A percentile compares a stretch with the other conserved stretches of the same genome.
Evolutionary conservation across 2,797 vertebrate species (phyloP).

Genomic region (Borostomias antarcticus): DNA sequence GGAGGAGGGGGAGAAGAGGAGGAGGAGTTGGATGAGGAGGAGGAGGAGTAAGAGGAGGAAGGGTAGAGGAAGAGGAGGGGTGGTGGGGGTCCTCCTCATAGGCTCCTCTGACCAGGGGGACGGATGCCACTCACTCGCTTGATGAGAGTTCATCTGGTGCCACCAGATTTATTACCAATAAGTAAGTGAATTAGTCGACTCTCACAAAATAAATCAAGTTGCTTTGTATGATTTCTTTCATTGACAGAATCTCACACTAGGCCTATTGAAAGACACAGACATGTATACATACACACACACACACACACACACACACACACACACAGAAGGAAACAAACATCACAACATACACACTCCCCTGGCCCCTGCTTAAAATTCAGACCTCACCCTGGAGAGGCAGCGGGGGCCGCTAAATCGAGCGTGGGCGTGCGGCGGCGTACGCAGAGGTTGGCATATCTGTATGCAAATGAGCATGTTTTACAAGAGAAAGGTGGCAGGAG

Average conservation of each 20-base stretch:
- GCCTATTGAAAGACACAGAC: not conserved
- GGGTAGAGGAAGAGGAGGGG: not conserved
- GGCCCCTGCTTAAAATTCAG: not conserved
- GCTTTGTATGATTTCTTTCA: slow-evolving; percentile 29
- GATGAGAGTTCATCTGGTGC: slow-evolving; percentile 32
- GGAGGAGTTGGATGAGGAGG: no score
- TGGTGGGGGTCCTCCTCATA: not conserved
- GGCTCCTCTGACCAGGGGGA: not conserved
- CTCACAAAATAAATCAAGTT: slow-evolving; percentile 49
- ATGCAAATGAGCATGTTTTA: slow-evolving; percentile 19
- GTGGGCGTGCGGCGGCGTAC: not conserved
- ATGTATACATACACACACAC: not conserved
- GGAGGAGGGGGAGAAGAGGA: not conserved
- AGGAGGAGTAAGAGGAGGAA: no score
- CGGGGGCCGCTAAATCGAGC: not conserved
- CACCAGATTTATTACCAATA: slow-evolving; percentile 50
- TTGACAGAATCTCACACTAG: not conserved
- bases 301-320: not conserved
- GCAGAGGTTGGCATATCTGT: not conserved
- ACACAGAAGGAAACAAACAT: not conserved
- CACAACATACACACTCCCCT: not conserved
- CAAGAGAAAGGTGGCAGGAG: slow-evolving; percentile 4
- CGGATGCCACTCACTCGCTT: slow-evolving; percentile 38
- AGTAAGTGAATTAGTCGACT: slow-evolving; percentile 60
- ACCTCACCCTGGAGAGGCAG: not conserved